Conservation (phyloP, 2,888 invertebrate genomes). For the Hypsopygia costalis region DNA sequence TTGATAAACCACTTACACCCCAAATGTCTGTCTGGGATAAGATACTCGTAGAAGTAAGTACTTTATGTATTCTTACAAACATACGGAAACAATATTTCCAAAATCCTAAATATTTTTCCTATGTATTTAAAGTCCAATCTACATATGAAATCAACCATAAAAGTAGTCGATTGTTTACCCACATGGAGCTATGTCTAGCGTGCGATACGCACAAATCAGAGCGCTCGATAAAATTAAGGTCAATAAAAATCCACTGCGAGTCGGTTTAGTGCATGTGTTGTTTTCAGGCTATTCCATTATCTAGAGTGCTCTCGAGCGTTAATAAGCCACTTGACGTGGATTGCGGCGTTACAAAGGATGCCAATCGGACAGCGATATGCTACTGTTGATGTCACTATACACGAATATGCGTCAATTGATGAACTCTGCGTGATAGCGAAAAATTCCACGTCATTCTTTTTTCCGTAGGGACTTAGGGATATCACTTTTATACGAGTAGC, state of each 20-base stretch:
- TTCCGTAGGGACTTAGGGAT: too few species aligned
- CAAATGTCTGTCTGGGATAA: too few species aligned
- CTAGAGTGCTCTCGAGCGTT: constrained; percentile 72
- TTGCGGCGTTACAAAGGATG: constrained; percentile 52
- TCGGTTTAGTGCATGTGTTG: constrained; percentile 33
- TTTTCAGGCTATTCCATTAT: constrained; percentile 67
- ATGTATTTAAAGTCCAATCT: background rate
- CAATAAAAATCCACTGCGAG: constrained; percentile 16
- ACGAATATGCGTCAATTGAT: constrained; percentile 48
- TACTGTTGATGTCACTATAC: constrained; percentile 57
- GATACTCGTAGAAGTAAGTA: too few species aligned
- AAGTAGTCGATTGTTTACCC: constrained; percentile 4
- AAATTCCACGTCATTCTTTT: background rate
- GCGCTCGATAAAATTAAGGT: constrained; percentile 11
- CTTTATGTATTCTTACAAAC: too few species aligned
- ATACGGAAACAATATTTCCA: background rate
- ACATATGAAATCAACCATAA: constrained; percentile 2
- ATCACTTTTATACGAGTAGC: too few species aligned
- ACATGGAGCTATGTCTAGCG: background rate
- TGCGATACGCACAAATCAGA: background rate
- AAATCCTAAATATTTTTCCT: background rate
- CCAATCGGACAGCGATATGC: constrained; percentile 38
- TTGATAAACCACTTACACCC: too few species aligned
- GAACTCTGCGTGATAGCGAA: background rate
- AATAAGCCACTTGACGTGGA: constrained; percentile 65